Evolutionary conservation across 2,797 vertebrate species (phyloP), one percentile per base, ranked within the genome.

Genomic region (Rhabdomys pumilio): DNA sequence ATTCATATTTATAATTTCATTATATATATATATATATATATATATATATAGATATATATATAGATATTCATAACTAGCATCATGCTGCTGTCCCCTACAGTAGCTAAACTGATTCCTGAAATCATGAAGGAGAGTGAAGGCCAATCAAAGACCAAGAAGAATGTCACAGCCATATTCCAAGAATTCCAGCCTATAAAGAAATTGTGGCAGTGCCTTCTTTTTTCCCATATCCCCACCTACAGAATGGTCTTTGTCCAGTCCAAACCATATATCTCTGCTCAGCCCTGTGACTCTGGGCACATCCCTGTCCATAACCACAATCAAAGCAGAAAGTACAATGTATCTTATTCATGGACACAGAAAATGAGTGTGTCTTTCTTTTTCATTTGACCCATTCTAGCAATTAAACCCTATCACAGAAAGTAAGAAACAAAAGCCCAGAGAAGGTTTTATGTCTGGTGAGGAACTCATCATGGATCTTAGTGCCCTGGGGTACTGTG

Each of bases 291-390:
- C 29, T 86, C 26, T 50, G 53, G 63, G n/a, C 20, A 63, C 55
- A 19, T 10, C 34, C 11, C 7, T 14, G 59, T 5, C 38, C 26
- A 87, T 8, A 80, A 15, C 31, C 41, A 4, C 50, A 63, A 14
- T 69, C 14, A 34, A 65, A 95, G 1, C 17, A 97, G 79, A 53
- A 87, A 94, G 41, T 14, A 47, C 87, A 44, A 92, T 19, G 55
- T 50, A 41, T 89, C 96, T 91, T 80, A 87, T n/a, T 63, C 19
- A 73, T 20, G 63, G 38, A 55, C n/a, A 57, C 4, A 69, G 12
- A 47, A 76, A 90, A 50, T 73, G 1, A 34, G 9, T 34, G 3
- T 3, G 29, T 5, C 75, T 95, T 87, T 11, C 15, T 63, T 91
- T 72, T 61, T 50, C 31, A 86, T n/a, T 69, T 83, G 79, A 38